Evolutionary conservation across 2,113 vertebrate species (phyloP), one percentile per base, ranked within the genome.

Genomic region (Hepsetus odoe): DNA sequence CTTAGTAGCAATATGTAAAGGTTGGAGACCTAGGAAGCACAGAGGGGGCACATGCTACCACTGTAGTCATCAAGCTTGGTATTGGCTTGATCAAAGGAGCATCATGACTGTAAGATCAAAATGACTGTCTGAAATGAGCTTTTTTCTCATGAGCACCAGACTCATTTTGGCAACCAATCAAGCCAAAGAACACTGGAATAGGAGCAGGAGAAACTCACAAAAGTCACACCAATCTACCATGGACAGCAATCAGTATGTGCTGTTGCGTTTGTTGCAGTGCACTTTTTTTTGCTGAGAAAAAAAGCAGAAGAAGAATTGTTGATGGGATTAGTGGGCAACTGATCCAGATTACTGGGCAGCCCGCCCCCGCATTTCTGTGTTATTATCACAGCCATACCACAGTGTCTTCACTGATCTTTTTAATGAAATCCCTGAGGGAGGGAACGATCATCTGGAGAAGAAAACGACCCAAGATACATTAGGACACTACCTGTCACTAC

Each of bases 261-360:
- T 65, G 61, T 32, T 32, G 28, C 10, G 32, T n/a, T n/a, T n/a
- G 33, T n/a, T 16, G 10, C 61, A 22, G 61, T 38, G n/a, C 59
- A 30, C 38, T 65, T 65, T 20, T 65, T 32, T 65, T 35, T 65
- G 32, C 61, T 35, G 33, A 65, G 18, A 20, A 38, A 22, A 22
- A 13, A n/a, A n/a, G n/a, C n/a, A n/a, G n/a, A n/a, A 22, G 51
- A 55, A 24, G 51, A 55, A 55, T 3, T 24, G 51, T 55, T 65
- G 28, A 38, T 65, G 30, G 32, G 61, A 35, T 64, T 64, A 35
- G 32, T 35, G 16, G 61, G 61, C n/a, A 8, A 0, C 30, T n/a
- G 32, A 64, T 20, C 32, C 61, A 64, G 30, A 35, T 64, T 35
- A 64, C 61, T 64, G 61, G 61, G 30, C 61, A 64, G 14, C 16